phyloP scores from a whole-genome alignment of 1,140 invertebrate species.

The Drosophila tropicalis region DNA sequence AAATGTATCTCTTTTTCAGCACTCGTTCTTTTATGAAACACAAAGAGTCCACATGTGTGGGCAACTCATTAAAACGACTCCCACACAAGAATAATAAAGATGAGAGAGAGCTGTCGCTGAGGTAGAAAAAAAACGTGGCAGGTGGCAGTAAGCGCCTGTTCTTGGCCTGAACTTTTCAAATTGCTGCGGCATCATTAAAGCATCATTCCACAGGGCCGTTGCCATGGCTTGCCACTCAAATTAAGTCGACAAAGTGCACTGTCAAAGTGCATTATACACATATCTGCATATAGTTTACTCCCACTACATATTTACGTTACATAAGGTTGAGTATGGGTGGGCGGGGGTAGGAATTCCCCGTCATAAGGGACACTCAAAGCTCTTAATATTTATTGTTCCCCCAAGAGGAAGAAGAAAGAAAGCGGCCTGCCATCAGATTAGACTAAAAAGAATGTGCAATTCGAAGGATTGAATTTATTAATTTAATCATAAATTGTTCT shows the following conservation, averaged over 20 bases:
- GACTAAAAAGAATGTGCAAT: too few relatives aligned
- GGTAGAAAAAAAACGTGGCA: too few relatives aligned
- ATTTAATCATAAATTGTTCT: too few relatives aligned
- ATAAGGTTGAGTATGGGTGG: too few relatives aligned
- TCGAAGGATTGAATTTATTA: too few relatives aligned
- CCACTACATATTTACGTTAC: constrained; percentile 12
- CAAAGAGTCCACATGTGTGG: neutral
- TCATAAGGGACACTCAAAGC: too few relatives aligned
- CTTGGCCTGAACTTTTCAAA: constrained; percentile 49
- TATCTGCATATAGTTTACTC: constrained; percentile 46
- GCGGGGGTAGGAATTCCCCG: too few relatives aligned
- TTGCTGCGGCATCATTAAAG: constrained; percentile 67
- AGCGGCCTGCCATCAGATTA: too few relatives aligned
- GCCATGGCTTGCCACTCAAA: constrained; percentile 50
- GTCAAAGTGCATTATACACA: constrained; percentile 57
- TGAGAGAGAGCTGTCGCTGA: neutral
- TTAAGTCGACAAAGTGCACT: constrained; percentile 63
- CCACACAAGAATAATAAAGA: neutral
- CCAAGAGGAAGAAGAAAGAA: too few relatives aligned
- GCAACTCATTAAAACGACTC: constrained; percentile 34
- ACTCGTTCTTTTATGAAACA: neutral
- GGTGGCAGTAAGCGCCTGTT: neutral
- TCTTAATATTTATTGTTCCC: too few relatives aligned
- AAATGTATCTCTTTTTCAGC: neutral
- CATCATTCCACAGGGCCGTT: constrained; percentile 1